Evolutionary conservation across 2,113 vertebrate species (phyloP).

Genomic region (Neopipo cinnamomea): DNA sequence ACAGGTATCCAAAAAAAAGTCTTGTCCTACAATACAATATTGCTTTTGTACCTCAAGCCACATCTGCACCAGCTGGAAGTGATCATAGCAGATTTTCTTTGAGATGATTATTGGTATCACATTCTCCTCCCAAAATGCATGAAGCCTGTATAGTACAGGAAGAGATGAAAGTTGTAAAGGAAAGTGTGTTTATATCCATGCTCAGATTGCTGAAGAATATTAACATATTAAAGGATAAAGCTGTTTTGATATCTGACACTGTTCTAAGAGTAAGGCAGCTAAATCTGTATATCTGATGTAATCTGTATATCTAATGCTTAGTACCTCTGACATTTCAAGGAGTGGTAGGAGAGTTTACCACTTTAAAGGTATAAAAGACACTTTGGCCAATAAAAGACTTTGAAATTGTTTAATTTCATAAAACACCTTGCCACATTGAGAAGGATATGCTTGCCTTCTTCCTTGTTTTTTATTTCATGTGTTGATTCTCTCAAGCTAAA

Average conservation of each 20-base stretch:
- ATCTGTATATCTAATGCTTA: not conserved
- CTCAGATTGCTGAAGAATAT: not conserved
- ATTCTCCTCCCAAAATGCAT: not conserved
- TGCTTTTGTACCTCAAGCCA: not conserved
- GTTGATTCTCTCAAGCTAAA: not conserved
- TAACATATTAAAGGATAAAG: not conserved
- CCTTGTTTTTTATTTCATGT: not conserved
- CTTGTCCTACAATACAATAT: not conserved
- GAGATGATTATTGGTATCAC: not conserved
- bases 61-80: not conserved
- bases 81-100: not conserved
- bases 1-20: not conserved
- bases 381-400: not conserved
- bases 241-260: not conserved
- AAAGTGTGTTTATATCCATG: not conserved
- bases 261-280: not conserved
- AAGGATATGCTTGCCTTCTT: not conserved
- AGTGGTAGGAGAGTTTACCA: not conserved
- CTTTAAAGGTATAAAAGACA: not conserved
- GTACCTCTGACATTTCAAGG: not conserved
- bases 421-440: not conserved
- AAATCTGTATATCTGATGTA: not conserved
- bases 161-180: not conserved
- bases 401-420: constrained; percentile 7
- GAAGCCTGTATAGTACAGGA: not conserved